Conservation (phyloP, 2,113 vertebrate genomes). For the Megaleporinus macrocephalus region DNA sequence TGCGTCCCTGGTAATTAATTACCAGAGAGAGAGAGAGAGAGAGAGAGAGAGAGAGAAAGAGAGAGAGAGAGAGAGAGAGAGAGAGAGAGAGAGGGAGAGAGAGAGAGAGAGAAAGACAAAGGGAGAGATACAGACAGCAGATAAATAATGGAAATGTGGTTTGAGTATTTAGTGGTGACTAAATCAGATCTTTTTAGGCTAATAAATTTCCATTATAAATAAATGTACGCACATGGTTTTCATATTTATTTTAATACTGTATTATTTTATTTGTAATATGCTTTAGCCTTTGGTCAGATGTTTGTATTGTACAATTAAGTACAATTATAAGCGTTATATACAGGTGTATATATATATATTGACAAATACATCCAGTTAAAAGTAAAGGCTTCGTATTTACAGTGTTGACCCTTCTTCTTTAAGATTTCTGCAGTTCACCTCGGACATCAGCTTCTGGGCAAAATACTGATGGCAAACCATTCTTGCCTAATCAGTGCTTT, state of each 20-base stretch:
- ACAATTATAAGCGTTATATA: too few relatives aligned
- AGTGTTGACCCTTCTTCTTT: too few relatives aligned
- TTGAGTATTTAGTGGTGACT: neutral
- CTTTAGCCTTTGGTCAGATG: too few relatives aligned
- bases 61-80: neutral
- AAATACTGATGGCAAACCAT: too few relatives aligned
- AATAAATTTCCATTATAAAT: neutral
- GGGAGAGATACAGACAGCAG: neutral
- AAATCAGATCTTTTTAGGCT: neutral
- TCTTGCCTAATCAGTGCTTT: too few relatives aligned
- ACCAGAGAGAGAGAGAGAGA: constrained; percentile 15
- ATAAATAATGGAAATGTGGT: neutral
- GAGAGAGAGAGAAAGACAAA: neutral
- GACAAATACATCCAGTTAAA: too few relatives aligned
- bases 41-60: neutral
- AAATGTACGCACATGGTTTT: neutral
- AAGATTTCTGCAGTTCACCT: too few relatives aligned
- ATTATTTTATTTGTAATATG: too few relatives aligned
- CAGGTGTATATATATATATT: too few relatives aligned
- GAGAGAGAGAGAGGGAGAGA: neutral
- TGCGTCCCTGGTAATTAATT: constrained; percentile 52
- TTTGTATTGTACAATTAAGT: too few relatives aligned
- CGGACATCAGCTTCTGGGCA: too few relatives aligned
- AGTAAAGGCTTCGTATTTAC: too few relatives aligned
- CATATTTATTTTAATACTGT: neutral